Evolutionary conservation across 2,113 vertebrate genomes (phyloP), one percentile per base, ranked within the genome.

Genomic region (Tichodroma muraria): DNA sequence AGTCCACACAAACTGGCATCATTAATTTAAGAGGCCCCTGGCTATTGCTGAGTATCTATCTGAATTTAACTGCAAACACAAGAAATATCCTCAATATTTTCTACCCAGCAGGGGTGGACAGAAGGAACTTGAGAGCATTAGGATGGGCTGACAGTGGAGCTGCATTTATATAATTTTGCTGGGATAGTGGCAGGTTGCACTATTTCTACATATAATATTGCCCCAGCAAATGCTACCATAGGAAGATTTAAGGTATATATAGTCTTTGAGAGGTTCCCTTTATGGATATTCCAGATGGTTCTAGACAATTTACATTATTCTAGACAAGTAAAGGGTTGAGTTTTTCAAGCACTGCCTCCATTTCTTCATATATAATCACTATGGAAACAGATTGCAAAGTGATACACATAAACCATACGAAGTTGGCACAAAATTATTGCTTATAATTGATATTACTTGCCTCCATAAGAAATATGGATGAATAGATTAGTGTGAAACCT

Each of bases 351-450:
- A 54, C 35, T 52, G 60, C 40, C 88, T 91, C 70, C 87, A 54
- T 61, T 91, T 53, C 31, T 66, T 86, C 87, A 22, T 69, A 83
- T 73, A 79, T 56, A 87, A 93, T 96, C 96, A 88, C 95, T 92
- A 96, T 94, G 93, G 95, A 94, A 94, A 97, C 95, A 80, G 77
- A 47, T 38, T 25, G 45, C 52, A 50, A 82, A 79, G 66, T 33
- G 81, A 81, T 61, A 85, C 40, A 68, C 37, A 53, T 6, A 87
- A 75, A 49, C 6, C 15, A 45, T 15, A 15, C 54, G 18, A 53
- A 85, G 15, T 4, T 25, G 33, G 66, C 47, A 70, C 37, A 61
- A 45, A 83, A 87, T 27, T 53, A 80, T 8, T 21, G 27, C 54
- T 91, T 61, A 59, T 6, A 35, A 72, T 53, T 72, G 28, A 3